These are phyloP conservation scores for Spea bombifrons DNA, from an alignment of 2,113 vertebrate species.

Conservation along the genomic window DNA sequence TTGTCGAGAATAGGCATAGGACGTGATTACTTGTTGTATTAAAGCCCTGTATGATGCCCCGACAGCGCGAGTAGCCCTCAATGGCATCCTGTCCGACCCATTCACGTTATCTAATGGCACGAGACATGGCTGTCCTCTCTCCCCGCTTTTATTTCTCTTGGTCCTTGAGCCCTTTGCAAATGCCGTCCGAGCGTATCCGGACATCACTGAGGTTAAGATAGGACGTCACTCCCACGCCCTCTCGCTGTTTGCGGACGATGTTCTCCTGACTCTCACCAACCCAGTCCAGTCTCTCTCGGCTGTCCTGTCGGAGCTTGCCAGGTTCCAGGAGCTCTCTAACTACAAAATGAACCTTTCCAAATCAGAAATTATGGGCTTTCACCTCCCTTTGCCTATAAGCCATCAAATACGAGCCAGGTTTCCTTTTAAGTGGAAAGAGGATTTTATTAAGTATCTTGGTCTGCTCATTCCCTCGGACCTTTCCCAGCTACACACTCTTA, in stretches of 20 bases:
- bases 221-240: accelerated
- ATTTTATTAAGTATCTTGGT: not conserved
- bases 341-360: not conserved
- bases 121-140: not conserved
- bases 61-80: not conserved
- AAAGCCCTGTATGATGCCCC: not conserved
- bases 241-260: not conserved
- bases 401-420: not conserved
- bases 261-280: not conserved
- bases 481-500: not conserved
- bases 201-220: not conserved
- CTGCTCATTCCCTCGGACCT: not conserved
- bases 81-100: not conserved
- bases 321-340: not conserved
- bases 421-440: not conserved
- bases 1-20: not conserved
- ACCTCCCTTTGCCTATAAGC: not conserved
- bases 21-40: not conserved
- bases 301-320: not conserved
- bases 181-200: not conserved
- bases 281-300: not conserved
- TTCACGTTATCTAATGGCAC: not conserved
- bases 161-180: not conserved
- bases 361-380: not conserved
- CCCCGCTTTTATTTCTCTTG: not conserved